These are phyloP conservation scores for Atta colombica DNA, from an alignment of 1,140 invertebrate genomes.

Conservation along the genomic window DNA sequence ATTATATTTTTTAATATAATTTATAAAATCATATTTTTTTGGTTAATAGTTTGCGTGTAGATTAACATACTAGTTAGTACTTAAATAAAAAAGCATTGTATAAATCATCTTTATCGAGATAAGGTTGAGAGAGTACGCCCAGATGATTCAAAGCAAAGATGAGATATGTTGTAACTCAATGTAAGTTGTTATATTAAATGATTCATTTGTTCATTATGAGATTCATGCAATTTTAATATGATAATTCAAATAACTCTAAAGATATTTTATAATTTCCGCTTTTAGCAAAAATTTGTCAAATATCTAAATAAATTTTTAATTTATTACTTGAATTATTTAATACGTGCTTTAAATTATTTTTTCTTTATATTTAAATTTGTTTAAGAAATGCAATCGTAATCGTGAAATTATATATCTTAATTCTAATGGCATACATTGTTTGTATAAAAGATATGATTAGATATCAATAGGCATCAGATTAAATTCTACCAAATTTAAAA, in stretches of 20 bases:
- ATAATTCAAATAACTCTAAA: neutral
- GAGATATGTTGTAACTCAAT: neutral
- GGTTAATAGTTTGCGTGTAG: neutral
- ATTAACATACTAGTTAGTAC: neutral
- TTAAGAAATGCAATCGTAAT: neutral
- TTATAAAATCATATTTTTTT: too few relatives aligned
- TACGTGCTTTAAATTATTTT: too few relatives aligned
- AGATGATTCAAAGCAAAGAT: neutral
- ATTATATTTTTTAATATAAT: too few relatives aligned
- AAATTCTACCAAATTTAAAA: too few relatives aligned
- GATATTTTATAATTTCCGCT: neutral
- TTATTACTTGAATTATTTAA: neutral
- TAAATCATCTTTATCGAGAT: neutral
- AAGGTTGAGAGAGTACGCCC: neutral
- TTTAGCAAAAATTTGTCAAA: neutral
- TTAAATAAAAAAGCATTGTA: too few relatives aligned
- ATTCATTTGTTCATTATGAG: neutral
- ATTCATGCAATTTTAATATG: neutral
- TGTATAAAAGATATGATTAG: too few relatives aligned
- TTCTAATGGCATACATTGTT: too few relatives aligned
- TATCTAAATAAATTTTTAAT: neutral
- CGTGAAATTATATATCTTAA: neutral
- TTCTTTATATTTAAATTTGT: neutral
- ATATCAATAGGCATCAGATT: too few relatives aligned
- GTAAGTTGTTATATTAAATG: neutral